Percentiles rank a stretch among this genome's conserved stretches.
These are phyloP conservation scores for Rhaphigaster nebulosa DNA, from an alignment of 2,888 invertebrate species.

Conservation along the genomic window DNA sequence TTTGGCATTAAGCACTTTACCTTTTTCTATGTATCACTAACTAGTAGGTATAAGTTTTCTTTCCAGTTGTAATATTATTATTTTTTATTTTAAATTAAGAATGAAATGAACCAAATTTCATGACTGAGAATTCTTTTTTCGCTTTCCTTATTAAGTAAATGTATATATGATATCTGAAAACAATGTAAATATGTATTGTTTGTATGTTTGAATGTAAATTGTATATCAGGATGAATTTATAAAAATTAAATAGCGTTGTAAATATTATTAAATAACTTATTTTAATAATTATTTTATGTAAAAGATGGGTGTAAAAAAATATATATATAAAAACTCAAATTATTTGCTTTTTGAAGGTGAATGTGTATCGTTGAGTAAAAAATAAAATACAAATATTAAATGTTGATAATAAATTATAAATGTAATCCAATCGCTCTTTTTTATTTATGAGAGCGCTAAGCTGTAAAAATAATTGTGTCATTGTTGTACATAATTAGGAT, in stretches of 20 bases:
- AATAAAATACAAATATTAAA: not conserved
- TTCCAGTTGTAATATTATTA: not conserved
- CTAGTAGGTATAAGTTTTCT: not conserved
- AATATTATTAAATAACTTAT: constrained; percentile 46
- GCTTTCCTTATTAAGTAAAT: constrained; percentile 36
- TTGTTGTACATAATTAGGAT: constrained; percentile 34
- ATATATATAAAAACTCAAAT: not conserved
- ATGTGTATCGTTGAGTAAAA: not conserved
- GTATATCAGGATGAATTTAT: constrained; percentile 52
- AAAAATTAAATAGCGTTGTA: constrained; percentile 10
- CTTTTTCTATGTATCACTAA: not conserved
- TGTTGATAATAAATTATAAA: not conserved
- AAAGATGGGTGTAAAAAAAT: constrained; percentile 13
- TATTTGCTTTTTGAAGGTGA: constrained; percentile 6
- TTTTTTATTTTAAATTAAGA: not conserved
- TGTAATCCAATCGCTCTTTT: not conserved
- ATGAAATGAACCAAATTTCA: constrained; percentile 50
- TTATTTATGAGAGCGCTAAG: not conserved
- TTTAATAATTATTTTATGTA: constrained; percentile 44
- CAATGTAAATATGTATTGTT: constrained; percentile 57
- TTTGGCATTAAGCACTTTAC: not conserved
- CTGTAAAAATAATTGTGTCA: constrained; percentile 23
- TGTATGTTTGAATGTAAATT: constrained; percentile 55
- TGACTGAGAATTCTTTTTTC: constrained; percentile 54
- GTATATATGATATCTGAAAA: constrained; percentile 51